A percentile compares a stretch with the other conserved stretches of the same genome.
phyloP scores from a whole-genome alignment of 2,888 invertebrate genomes.

The Aspidapion aeneum region DNA sequence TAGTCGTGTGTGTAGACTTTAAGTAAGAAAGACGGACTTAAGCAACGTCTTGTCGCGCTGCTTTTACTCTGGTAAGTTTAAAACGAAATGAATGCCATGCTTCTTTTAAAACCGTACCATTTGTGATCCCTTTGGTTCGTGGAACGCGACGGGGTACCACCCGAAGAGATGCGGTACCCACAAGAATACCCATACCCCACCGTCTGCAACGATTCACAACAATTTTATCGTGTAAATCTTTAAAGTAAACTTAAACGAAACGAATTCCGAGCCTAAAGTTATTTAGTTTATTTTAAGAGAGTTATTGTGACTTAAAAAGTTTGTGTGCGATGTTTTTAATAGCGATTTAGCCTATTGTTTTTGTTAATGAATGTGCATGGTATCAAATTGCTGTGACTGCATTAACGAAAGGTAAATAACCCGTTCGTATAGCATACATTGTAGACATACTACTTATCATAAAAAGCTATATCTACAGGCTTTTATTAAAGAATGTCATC shows the following conservation, averaged over 20 bases:
- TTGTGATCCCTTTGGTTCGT: slow-evolving; percentile 13
- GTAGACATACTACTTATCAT: background rate
- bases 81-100: background rate
- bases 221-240: no score
- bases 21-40: slow-evolving; percentile 11
- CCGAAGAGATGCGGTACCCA: background rate
- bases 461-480: background rate
- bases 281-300: no score
- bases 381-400: slow-evolving; percentile 10
- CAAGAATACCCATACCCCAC: no score
- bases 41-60: slow-evolving; percentile 3
- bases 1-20: slow-evolving; percentile 14
- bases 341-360: background rate
- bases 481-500: background rate
- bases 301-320: background rate
- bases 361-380: slow-evolving; percentile 18
- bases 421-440: slow-evolving; percentile 11
- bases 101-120: slow-evolving; percentile 14
- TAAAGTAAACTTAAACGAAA: no score
- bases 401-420: slow-evolving; percentile 24
- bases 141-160: background rate
- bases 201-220: background rate
- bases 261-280: no score
- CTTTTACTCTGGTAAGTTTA: slow-evolving; percentile 19
- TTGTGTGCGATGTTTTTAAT: background rate